A percentile compares a stretch with the other conserved stretches of the same genome.
phyloP scores from a whole-genome alignment of 2,888 invertebrate species.

The Mimachlamys varia region DNA sequence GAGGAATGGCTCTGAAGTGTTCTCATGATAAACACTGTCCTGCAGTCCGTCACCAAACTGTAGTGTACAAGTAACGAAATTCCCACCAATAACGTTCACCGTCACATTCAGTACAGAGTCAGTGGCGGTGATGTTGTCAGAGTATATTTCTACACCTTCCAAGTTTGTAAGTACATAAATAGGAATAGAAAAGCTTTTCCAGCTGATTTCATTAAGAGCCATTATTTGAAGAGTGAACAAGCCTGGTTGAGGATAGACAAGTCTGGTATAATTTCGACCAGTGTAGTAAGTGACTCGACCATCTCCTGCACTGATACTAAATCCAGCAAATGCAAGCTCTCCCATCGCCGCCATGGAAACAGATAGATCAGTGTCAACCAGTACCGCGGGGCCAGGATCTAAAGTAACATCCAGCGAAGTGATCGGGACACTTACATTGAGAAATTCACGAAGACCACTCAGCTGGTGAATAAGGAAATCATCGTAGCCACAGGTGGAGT shows the following conservation, averaged over 20 bases:
- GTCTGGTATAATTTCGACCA: slow-evolving; percentile 34
- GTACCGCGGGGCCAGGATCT: slow-evolving; percentile 40
- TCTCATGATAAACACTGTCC: slow-evolving; percentile 42
- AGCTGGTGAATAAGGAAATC: slow-evolving; percentile 19
- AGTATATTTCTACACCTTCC: slow-evolving; percentile 41
- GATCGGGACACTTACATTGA: slow-evolving; percentile 47
- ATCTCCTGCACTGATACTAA: slow-evolving; percentile 48
- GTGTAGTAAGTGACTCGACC: slow-evolving; percentile 44
- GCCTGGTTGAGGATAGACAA: slow-evolving; percentile 41
- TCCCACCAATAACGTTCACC: slow-evolving; percentile 46
- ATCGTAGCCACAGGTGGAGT: not conserved
- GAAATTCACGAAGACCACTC: slow-evolving; percentile 39
- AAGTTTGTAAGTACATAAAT: slow-evolving; percentile 45
- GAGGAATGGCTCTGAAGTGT: slow-evolving; percentile 41
- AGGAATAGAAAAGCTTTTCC: slow-evolving; percentile 3
- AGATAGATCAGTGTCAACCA: slow-evolving; percentile 43
- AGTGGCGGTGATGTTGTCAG: slow-evolving; percentile 34
- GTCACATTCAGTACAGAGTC: not conserved
- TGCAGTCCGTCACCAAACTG: slow-evolving; percentile 47
- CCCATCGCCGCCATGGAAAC: slow-evolving; percentile 43
- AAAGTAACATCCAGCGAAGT: slow-evolving; percentile 41
- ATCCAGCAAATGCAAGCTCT: slow-evolving; percentile 50
- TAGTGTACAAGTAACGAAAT: slow-evolving; percentile 47
- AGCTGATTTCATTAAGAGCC: slow-evolving; percentile 58
- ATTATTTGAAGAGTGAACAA: slow-evolving; percentile 42